Conservation (phyloP, 2,797 vertebrate genomes). For the Tenualosa thibaudeaui region DNA sequence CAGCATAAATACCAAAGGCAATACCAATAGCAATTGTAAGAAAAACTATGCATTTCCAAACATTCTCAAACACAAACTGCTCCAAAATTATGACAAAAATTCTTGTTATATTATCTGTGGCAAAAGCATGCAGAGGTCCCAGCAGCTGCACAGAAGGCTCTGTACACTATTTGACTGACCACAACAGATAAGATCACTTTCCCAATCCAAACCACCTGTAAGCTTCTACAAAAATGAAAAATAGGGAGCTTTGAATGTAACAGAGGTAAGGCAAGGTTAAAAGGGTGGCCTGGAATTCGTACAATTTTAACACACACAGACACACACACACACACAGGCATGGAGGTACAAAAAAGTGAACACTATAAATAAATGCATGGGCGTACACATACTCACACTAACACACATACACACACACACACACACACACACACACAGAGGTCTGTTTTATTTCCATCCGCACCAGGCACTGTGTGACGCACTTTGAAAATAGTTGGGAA, state of each 20-base stretch:
- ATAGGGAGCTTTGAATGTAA: not conserved
- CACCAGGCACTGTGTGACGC: conserved; percentile 62
- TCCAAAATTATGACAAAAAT: not conserved
- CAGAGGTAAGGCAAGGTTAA: conserved; percentile 27
- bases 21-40: not conserved
- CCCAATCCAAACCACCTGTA: conserved; percentile 17
- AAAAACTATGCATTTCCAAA: not conserved
- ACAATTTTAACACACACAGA: not conserved
- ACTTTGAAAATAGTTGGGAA: conserved; percentile 62
- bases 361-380: not conserved
- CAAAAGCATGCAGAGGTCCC: not conserved
- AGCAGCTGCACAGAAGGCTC: not conserved
- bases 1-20: not conserved
- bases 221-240: conserved; percentile 19
- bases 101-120: not conserved
- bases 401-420: conserved; percentile 14
- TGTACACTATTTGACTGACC: conserved; percentile 10
- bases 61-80: not conserved
- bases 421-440: conserved; percentile 15
- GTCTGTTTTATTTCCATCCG: conserved; percentile 63
- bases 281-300: conserved; percentile 1
- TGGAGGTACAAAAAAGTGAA: not conserved
- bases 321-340: not conserved
- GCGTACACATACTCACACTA: not conserved
- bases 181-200: conserved; percentile 24